These are phyloP conservation scores for Amphiprion percula DNA, from an alignment of 2,113 vertebrate species.

Conservation along the genomic window DNA sequence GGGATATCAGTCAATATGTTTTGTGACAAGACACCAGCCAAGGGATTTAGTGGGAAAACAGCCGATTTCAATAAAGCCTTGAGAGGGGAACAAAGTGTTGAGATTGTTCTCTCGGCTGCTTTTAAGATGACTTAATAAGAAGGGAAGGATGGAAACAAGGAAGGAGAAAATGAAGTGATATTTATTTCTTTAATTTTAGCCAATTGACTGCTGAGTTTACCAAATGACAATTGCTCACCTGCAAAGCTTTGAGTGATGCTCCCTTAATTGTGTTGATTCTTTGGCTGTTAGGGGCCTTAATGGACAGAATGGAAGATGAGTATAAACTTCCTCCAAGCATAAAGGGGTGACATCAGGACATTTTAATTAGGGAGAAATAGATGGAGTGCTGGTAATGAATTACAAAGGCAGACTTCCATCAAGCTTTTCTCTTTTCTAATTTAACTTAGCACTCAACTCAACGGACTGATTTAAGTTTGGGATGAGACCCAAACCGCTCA, in stretches of 20 bases:
- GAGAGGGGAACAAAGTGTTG: constrained; percentile 45
- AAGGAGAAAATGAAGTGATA: constrained; percentile 53
- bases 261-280: constrained; percentile 75
- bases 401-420: constrained; percentile 42
- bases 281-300: constrained; percentile 59
- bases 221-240: constrained; percentile 75
- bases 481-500: constrained; percentile 50
- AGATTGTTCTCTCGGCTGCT: constrained; percentile 49
- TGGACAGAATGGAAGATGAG: constrained; percentile 65
- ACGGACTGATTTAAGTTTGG: constrained; percentile 51
- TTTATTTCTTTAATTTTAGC: constrained; percentile 62
- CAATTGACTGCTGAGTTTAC: constrained; percentile 59
- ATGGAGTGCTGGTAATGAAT: constrained; percentile 57
- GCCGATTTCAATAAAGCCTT: constrained; percentile 59
- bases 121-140: constrained; percentile 50
- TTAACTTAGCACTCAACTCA: constrained; percentile 50
- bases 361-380: constrained; percentile 33
- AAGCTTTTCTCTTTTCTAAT: constrained; percentile 50
- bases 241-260: constrained; percentile 58
- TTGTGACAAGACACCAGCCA: constrained; percentile 70
- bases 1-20: constrained; percentile 71
- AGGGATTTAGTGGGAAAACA: constrained; percentile 66
- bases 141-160: constrained; percentile 1
- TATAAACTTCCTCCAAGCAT: constrained; percentile 33
- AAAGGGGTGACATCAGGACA: constrained; percentile 36